Base-by-base conservation (phyloP, 2,113 vertebrate genomes). In the Uropsilus gracilis region DNA sequence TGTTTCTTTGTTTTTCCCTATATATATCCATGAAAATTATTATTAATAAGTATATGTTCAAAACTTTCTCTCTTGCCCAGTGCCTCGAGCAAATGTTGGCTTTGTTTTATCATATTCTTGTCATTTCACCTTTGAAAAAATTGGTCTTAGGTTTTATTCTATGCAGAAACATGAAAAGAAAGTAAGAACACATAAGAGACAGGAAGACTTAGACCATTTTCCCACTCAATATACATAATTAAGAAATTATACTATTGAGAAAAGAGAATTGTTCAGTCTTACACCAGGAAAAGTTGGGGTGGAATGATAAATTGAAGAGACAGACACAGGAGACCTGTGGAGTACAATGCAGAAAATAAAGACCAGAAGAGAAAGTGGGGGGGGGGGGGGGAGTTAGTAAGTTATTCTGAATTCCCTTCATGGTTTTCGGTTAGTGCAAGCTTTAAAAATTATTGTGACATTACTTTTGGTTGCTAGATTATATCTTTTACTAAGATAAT, bases 401-500 rank as follows among this genome's bases (percentile, higher is more conserved):
- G 24, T 55, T 77, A 22, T 63, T 86, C 72, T 96, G 42, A 93
- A 90, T 63, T 44, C 6, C 26, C 7, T 94, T 76, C 30, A 53
- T 90, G 34, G 8, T 48, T 91, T 95, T 87, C 94, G 18, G 77
- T 93, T 90, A 93, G 42, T 50, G 0, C 1, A 30, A 91, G 11
- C 86, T 71, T 84, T 76, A 75, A 11, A 93, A 55, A 89, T 84
- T 92, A 86, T 84, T 93, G 64, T 94, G 44, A 95, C 94, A 91
- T 86, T 80, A 69, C 24, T 94, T 89, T 89, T 82, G 68, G 89
- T 64, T 80, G 73, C 50, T 76, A 61, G 6, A 68, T 37, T 84
- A 75, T 72, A 30, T 46, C 44, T 83, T 94, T 89, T 59, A 91
- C 71, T 22, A 86, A 90, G 37, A 53, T 16, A 77, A 24, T 90